Conservation (phyloP, 2,888 invertebrate species). For the Plebejus anna region DNA sequence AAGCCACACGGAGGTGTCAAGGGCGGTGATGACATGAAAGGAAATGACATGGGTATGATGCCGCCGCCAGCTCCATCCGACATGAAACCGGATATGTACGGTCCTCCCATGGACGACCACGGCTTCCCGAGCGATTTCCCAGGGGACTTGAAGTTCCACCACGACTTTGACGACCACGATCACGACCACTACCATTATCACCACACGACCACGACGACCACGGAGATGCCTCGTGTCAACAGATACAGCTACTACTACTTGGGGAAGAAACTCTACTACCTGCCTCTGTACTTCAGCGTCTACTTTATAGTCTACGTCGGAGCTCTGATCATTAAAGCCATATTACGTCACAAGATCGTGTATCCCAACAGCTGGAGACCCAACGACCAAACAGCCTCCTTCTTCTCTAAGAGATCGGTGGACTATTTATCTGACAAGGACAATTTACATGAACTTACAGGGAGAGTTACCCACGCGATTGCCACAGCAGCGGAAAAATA, state of each 20-base stretch:
- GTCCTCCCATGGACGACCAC: constrained; percentile 54
- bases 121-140: constrained; percentile 73
- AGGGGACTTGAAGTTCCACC: constrained; percentile 62
- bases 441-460: constrained; percentile 70
- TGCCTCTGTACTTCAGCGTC: constrained; percentile 87
- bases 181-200: constrained; percentile 61
- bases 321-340: constrained; percentile 85
- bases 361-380: constrained; percentile 79
- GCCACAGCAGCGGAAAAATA: constrained; percentile 67
- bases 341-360: constrained; percentile 85
- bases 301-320: constrained; percentile 85
- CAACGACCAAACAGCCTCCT: constrained; percentile 59
- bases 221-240: constrained; percentile 80
- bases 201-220: constrained; percentile 63
- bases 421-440: constrained; percentile 68
- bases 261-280: constrained; percentile 86
- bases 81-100: constrained; percentile 49
- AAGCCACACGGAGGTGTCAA: constrained; percentile 48
- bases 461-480: constrained; percentile 66
- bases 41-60: constrained; percentile 55
- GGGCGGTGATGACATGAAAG: constrained; percentile 47
- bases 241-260: constrained; percentile 87
- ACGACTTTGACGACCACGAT: constrained; percentile 64
- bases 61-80: constrained; percentile 51
- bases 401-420: constrained; percentile 68